Evolutionary conservation across 2,113 vertebrate genomes (phyloP).

Genomic region (Cebidichthys violaceus): DNA sequence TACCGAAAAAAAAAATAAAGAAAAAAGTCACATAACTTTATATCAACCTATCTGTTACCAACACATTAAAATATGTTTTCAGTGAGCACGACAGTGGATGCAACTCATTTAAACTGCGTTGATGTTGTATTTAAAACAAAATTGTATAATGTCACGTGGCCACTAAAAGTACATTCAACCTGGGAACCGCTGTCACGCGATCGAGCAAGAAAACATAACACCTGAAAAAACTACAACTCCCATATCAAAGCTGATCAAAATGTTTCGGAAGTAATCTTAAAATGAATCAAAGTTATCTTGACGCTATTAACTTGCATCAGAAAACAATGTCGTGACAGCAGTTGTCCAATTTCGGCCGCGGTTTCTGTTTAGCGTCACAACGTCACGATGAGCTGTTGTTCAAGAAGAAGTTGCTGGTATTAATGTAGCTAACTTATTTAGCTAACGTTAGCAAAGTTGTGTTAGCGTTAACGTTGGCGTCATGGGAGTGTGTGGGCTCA

Average conservation of each 20-base stretch:
- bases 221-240: conserved; percentile 82
- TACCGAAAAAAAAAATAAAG: neutral
- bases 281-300: conserved; percentile 36
- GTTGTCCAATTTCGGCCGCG: neutral
- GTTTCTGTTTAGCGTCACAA: neutral
- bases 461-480: conserved; percentile 37
- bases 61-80: neutral
- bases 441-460: conserved; percentile 46
- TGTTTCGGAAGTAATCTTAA: conserved; percentile 81
- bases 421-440: neutral
- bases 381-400: neutral
- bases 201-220: neutral
- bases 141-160: neutral
- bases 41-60: neutral
- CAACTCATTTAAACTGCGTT: conserved; percentile 1
- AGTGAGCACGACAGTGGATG: neutral
- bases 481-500: conserved; percentile 30
- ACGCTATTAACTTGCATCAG: neutral
- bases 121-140: neutral
- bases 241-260: conserved; percentile 61
- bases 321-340: neutral
- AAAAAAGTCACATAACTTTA: neutral
- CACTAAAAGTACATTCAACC: neutral
- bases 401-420: neutral
- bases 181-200: neutral